These are phyloP conservation scores for Pterois miles DNA, from an alignment of 2,797 vertebrate species.

Conservation along the genomic window DNA sequence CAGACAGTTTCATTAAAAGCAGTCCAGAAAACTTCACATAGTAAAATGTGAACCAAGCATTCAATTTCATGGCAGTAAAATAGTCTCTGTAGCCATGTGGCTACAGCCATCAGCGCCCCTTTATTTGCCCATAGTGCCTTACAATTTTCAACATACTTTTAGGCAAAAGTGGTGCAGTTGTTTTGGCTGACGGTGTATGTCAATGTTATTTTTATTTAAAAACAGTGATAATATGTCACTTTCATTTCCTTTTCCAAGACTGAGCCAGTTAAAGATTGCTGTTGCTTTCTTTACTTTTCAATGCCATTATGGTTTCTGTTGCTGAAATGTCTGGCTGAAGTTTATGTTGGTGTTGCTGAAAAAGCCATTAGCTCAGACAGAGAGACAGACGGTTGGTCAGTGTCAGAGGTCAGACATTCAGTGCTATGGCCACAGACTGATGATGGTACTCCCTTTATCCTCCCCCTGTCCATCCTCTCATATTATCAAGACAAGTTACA, in stretches of 20 bases:
- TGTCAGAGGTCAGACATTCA: slow-evolving; percentile 5
- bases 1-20: slow-evolving; percentile 3
- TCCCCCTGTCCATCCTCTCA: background rate
- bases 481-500: too few species aligned
- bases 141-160: background rate
- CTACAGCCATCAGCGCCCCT: background rate
- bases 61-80: background rate
- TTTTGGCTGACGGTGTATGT: background rate
- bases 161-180: background rate
- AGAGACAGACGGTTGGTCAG: background rate
- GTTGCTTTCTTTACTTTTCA: background rate
- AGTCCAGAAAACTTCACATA: background rate
- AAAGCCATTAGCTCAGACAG: background rate
- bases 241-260: background rate
- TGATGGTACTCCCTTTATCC: background rate
- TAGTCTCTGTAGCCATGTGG: background rate
- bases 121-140: background rate
- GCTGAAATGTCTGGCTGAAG: background rate
- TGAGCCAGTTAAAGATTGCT: background rate
- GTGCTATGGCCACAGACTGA: background rate
- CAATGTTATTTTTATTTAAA: background rate
- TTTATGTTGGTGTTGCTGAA: background rate
- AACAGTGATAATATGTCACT: background rate
- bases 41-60: background rate
- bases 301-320: background rate